Evolutionary conservation across 2,797 vertebrate species (phyloP).

Genomic region (Aulostomus chinensis): DNA sequence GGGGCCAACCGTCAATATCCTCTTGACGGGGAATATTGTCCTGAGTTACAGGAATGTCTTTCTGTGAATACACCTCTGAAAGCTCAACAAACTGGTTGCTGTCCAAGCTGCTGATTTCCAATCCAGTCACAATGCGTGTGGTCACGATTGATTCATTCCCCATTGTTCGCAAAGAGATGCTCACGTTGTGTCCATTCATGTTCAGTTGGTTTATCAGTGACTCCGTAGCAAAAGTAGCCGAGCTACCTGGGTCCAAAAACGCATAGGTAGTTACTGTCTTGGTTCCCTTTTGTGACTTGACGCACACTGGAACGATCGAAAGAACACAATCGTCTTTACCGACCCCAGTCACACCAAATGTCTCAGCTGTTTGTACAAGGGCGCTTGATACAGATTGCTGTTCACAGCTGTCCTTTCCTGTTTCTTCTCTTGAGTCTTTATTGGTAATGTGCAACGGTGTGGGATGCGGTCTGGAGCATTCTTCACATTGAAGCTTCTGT

Average conservation of each 20-base stretch:
- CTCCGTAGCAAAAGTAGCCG: conserved; percentile 20
- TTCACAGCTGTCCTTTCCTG: not conserved
- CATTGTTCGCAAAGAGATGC: conserved; percentile 10
- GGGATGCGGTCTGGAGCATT: too few relatives aligned
- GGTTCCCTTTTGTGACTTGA: not conserved
- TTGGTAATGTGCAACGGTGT: too few relatives aligned
- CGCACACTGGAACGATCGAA: not conserved
- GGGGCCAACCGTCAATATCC: conserved; percentile 7
- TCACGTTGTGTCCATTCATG: conserved; percentile 2
- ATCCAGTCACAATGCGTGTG: not conserved
- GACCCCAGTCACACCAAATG: not conserved
- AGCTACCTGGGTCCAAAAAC: not conserved
- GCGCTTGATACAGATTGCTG: not conserved
- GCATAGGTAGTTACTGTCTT: not conserved
- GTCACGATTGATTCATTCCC: conserved; percentile 5
- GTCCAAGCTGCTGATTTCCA: conserved; percentile 13
- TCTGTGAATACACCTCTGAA: conserved; percentile 18
- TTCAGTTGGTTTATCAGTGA: conserved; percentile 9
- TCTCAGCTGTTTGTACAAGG: not conserved
- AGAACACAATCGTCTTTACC: conserved; percentile 1
- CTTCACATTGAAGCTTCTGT: too few relatives aligned
- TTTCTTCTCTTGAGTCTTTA: too few relatives aligned
- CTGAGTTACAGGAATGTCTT: conserved; percentile 11
- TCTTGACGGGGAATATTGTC: conserved; percentile 22
- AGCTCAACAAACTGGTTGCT: conserved; percentile 24